Evolutionary conservation across 2,113 vertebrate species (phyloP).

Genomic region (Mormyrus iriodes): DNA sequence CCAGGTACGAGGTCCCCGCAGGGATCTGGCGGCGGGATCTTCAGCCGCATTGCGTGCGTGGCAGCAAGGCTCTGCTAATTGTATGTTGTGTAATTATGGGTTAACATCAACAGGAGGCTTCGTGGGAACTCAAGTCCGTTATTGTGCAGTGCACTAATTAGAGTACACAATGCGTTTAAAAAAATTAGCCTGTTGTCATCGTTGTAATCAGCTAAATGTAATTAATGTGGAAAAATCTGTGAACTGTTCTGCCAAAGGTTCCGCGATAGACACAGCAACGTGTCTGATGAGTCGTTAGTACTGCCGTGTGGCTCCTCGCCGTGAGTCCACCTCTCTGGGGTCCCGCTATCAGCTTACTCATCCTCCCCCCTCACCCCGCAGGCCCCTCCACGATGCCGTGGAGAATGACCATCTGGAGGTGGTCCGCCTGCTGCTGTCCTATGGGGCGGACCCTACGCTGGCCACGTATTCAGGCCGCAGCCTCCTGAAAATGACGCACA

Average conservation of each 20-base stretch:
- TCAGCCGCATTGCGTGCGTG: too few relatives aligned
- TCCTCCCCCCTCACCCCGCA: conserved; percentile 35
- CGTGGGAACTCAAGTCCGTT: conserved; percentile 11
- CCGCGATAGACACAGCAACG: not conserved
- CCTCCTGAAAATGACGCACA: conserved; percentile 93
- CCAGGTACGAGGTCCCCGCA: conserved; percentile 66
- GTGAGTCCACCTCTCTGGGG: not conserved
- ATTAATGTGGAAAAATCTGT: conserved; percentile 12
- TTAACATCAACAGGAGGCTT: conserved; percentile 19
- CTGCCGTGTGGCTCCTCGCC: not conserved
- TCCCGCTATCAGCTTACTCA: not conserved
- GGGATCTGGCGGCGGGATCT: not conserved
- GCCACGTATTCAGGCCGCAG: conserved; percentile 88
- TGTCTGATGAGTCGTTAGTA: not conserved
- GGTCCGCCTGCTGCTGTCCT: conserved; percentile 82
- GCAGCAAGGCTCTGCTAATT: conserved; percentile 3
- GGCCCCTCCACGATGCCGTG: conserved; percentile 86
- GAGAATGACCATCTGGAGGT: conserved; percentile 92
- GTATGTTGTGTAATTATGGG: conserved; percentile 22
- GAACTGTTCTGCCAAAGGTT: not conserved
- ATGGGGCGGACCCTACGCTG: conserved; percentile 87
- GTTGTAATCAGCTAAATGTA: conserved; percentile 15
- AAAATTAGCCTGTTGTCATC: conserved; percentile 18
- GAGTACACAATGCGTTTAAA: conserved; percentile 9
- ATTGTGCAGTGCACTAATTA: conserved; percentile 23